These are phyloP conservation scores for Hoplostethus mediterraneus DNA, from an alignment of 2,797 vertebrate species.

Conservation along the genomic window DNA sequence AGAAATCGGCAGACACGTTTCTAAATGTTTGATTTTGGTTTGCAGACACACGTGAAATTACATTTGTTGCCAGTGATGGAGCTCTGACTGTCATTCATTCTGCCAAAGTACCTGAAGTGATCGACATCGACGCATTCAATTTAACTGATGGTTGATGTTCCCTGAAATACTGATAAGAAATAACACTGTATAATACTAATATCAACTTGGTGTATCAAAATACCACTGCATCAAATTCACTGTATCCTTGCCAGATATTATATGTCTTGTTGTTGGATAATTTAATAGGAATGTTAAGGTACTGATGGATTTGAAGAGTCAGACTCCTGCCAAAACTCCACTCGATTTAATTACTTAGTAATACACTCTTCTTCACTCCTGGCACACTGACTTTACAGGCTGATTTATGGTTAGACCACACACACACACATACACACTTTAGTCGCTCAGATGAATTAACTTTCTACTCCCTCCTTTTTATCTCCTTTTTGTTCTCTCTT, in stretches of 20 bases:
- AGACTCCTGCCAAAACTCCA: conserved; percentile 62
- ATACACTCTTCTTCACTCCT: conserved; percentile 58
- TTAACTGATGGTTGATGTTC: conserved; percentile 17
- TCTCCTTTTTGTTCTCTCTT: conserved; percentile 34
- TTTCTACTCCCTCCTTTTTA: conserved; percentile 43
- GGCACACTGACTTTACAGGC: conserved; percentile 50
- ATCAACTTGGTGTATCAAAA: conserved; percentile 11
- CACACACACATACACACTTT: conserved; percentile 27
- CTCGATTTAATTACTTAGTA: conserved; percentile 74
- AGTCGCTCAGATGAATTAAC: conserved; percentile 55
- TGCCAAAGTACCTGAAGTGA: conserved; percentile 1
- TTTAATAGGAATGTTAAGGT: conserved; percentile 71
- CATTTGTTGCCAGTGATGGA: conserved; percentile 1
- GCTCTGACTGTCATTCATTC: conserved; percentile 15
- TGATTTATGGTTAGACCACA: conserved; percentile 66
- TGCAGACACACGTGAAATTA: neutral
- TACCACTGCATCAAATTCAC: conserved; percentile 37
- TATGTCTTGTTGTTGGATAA: conserved; percentile 51
- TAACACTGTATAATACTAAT: conserved; percentile 16
- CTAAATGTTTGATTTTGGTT: conserved; percentile 14
- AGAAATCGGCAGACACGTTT: neutral
- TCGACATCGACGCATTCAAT: neutral
- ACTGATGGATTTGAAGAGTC: conserved; percentile 45
- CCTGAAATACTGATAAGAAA: conserved; percentile 17
- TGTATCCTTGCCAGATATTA: conserved; percentile 37